Base-by-base conservation (phyloP, 2,888 invertebrate genomes). In the Apotomis turbidana region DNA sequence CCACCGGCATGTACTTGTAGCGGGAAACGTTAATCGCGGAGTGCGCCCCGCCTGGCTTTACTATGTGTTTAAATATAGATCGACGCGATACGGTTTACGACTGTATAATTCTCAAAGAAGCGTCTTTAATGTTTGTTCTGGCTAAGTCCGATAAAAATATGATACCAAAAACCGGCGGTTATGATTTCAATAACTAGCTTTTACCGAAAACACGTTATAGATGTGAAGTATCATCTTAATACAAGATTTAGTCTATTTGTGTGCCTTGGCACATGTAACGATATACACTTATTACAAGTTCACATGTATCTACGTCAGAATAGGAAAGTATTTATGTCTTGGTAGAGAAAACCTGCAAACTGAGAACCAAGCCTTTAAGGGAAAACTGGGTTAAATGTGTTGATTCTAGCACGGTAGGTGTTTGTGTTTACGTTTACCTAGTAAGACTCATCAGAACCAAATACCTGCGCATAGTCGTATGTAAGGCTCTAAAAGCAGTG, bases 31-130 rank as follows among this genome's bases (percentile, higher is more conserved):
- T n/a, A n/a, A n/a, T n/a, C n/a, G n/a, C n/a, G n/a, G n/a, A n/a
- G n/a, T n/a, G n/a, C n/a, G n/a, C n/a, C n/a, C n/a, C n/a, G n/a
- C n/a, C n/a, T n/a, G 61, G 44, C 3, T 71, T 71, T 71, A 71
- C 71, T 67, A 62, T 49, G 54, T 49, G 55, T 67, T 67, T 64
- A 70, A 66, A 66, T 66, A 66, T 67, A 71, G 60, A 60, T 46
- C 70, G 4, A 64, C 54, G 44, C 12, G 4, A 44, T 57, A 10
- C 27, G 44, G 27, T 55, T 55, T 12, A 64, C 27, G 10, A 9
- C 13, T 54, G 10, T 55, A 44, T 64, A 54, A 52, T 63, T 12
- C 41, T 55, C 13, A 8, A 36, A 10, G 5, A 58, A 13, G 5
- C 10, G n/a, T 0, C 49, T 49, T 12, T 51, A 46, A 54, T 63